phyloP scores from a whole-genome alignment of 1,140 invertebrate genomes.

The Trichonephila clavipes region DNA sequence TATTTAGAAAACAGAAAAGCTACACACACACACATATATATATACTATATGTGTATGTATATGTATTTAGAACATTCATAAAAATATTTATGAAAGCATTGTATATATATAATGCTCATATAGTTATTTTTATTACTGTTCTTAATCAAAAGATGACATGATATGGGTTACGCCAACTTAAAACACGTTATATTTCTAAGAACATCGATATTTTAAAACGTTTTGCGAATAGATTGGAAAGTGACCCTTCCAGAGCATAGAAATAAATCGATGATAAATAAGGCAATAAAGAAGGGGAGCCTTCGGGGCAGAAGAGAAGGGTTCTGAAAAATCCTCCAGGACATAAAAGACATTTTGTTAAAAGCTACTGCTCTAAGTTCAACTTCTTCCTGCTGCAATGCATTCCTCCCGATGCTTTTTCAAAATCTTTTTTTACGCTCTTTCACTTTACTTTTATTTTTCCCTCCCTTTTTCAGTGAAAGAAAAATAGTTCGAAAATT shows the following conservation, averaged over 20 bases:
- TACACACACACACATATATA: too few species aligned
- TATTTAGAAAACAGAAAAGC: too few species aligned
- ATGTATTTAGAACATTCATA: too few species aligned
- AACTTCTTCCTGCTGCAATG: constrained; percentile 35
- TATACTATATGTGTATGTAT: too few species aligned
- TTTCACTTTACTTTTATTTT: constrained; percentile 27
- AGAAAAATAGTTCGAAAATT: background rate
- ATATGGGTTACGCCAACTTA: too few species aligned
- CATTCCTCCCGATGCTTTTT: constrained; percentile 44
- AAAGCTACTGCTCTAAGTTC: constrained; percentile 63
- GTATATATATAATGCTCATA: too few species aligned
- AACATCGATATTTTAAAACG: too few species aligned
- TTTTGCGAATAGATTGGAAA: background rate
- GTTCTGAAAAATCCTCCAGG: constrained; percentile 38
- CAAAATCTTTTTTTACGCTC: constrained; percentile 17
- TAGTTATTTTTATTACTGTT: too few species aligned
- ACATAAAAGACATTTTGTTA: constrained; percentile 66
- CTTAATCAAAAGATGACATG: too few species aligned
- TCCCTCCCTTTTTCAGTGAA: background rate
- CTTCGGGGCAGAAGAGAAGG: constrained; percentile 10
- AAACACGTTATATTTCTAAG: too few species aligned
- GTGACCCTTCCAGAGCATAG: constrained; percentile 9
- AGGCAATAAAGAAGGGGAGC: constrained; percentile 52
- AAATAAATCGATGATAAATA: constrained; percentile 67
- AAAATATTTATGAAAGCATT: too few species aligned